Conservation (phyloP, 1,140 invertebrate species). For the Bombus affinis region DNA sequence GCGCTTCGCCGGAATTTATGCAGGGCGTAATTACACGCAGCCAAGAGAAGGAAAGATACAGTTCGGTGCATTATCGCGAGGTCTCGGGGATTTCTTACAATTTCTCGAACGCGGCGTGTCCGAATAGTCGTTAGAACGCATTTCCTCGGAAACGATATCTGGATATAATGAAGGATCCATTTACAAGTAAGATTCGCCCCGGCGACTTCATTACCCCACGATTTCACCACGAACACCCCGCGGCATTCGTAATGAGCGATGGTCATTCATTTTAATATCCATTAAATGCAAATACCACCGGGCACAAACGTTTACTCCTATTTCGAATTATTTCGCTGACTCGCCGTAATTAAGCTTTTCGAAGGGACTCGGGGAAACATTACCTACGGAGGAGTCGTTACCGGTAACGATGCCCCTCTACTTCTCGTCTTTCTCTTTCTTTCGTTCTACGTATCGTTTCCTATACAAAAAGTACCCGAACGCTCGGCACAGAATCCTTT, state of each 20-base stretch:
- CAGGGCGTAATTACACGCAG: constrained; percentile 26
- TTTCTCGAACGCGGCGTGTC: constrained; percentile 59
- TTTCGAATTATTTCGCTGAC: constrained; percentile 79
- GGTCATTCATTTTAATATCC: constrained; percentile 83
- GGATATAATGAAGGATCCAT: constrained; percentile 81
- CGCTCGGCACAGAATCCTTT: background rate
- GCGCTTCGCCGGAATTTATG: constrained; percentile 22
- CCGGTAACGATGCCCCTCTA: constrained; percentile 50
- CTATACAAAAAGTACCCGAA: too few species aligned
- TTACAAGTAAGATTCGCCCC: constrained; percentile 81
- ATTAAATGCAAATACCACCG: constrained; percentile 81
- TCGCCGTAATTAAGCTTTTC: constrained; percentile 69
- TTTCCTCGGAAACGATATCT: constrained; percentile 77
- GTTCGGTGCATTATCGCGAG: constrained; percentile 44
- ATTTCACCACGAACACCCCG: constrained; percentile 77
- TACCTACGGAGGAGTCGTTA: constrained; percentile 54
- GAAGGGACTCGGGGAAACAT: constrained; percentile 59
- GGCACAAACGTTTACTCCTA: constrained; percentile 80
- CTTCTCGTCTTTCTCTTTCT: background rate
- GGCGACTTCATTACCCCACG: constrained; percentile 79
- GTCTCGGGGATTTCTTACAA: constrained; percentile 56
- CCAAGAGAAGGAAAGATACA: background rate
- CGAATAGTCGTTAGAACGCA: constrained; percentile 69
- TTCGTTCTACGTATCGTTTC: background rate
- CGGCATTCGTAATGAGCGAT: constrained; percentile 81